Percentiles rank a stretch among this genome's conserved stretches.
phyloP scores from a whole-genome alignment of 2,888 invertebrate species.

The Entomobrya proxima region DNA sequence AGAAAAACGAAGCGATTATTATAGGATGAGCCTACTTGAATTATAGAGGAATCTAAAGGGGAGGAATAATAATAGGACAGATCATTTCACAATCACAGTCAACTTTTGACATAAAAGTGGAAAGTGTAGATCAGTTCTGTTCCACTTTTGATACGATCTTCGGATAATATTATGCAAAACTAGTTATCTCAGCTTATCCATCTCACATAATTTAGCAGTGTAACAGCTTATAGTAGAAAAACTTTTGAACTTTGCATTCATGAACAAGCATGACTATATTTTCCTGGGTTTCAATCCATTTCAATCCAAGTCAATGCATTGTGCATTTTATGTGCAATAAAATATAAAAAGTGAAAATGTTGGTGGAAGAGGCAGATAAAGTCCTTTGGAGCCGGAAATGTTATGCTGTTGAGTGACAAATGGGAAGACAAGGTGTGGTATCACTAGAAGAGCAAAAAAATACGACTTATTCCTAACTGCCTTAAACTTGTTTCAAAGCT shows the following conservation, averaged over 20 bases:
- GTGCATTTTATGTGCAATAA: not conserved
- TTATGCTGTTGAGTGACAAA: slow-evolving; percentile 21
- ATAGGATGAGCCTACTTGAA: slow-evolving; percentile 10
- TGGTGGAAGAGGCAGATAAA: not conserved
- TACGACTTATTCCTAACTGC: not conserved
- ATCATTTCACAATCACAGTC: slow-evolving; percentile 24
- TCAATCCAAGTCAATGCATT: not conserved
- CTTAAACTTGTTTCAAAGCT: not conserved
- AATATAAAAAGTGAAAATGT: not conserved
- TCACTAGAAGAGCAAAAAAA: not conserved
- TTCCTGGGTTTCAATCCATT: not conserved
- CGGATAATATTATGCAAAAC: not conserved
- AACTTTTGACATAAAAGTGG: slow-evolving; percentile 18
- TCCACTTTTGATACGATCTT: not conserved
- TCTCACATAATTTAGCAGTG: not conserved
- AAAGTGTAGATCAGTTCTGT: not conserved
- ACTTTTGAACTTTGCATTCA: not conserved
- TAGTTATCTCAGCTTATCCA: slow-evolving; percentile 1
- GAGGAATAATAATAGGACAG: not conserved
- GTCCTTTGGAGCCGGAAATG: slow-evolving; percentile 7
- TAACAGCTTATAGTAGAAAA: not conserved
- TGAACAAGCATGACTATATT: not conserved
- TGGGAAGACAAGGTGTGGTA: slow-evolving; percentile 12
- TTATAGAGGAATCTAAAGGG: not conserved
- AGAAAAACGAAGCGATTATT: not conserved